Conservation (phyloP, 2,113 vertebrate genomes). For the Rallus limicola region DNA sequence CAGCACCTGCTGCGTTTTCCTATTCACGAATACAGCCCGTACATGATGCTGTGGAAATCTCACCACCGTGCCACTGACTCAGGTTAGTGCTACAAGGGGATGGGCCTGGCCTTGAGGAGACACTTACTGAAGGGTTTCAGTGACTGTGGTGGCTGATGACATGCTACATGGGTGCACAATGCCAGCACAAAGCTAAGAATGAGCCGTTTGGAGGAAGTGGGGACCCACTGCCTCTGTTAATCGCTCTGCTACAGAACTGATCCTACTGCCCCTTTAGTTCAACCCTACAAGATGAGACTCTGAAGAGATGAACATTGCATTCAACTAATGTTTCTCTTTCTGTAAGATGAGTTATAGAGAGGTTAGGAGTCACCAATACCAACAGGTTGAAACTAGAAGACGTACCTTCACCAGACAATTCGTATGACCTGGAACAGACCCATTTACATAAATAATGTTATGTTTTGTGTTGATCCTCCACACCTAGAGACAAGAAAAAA, state of each 20-base stretch:
- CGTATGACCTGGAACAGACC: constrained; percentile 91
- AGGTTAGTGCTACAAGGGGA: neutral
- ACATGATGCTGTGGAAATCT: neutral
- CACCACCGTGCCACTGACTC: too few relatives aligned
- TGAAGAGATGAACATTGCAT: neutral
- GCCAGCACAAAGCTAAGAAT: neutral
- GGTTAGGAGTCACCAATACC: neutral
- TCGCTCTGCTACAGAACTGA: neutral
- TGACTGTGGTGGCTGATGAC: neutral
- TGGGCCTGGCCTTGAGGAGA: neutral
- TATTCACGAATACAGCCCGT: neutral
- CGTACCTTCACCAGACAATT: constrained; percentile 95
- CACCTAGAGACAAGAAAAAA: constrained; percentile 75
- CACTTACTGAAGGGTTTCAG: neutral
- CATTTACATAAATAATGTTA: constrained; percentile 91
- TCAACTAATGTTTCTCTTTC: neutral
- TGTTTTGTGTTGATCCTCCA: constrained; percentile 94
- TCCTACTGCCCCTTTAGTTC: neutral
- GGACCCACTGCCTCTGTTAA: neutral
- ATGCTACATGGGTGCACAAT: rapidly evolving
- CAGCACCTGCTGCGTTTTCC: neutral
- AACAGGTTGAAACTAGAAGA: neutral
- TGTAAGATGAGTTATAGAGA: neutral
- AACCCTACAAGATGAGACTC: neutral
- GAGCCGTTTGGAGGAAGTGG: neutral